These are phyloP conservation scores for Gorsachius goisagi DNA, from an alignment of 2,113 vertebrate species.

Conservation along the genomic window DNA sequence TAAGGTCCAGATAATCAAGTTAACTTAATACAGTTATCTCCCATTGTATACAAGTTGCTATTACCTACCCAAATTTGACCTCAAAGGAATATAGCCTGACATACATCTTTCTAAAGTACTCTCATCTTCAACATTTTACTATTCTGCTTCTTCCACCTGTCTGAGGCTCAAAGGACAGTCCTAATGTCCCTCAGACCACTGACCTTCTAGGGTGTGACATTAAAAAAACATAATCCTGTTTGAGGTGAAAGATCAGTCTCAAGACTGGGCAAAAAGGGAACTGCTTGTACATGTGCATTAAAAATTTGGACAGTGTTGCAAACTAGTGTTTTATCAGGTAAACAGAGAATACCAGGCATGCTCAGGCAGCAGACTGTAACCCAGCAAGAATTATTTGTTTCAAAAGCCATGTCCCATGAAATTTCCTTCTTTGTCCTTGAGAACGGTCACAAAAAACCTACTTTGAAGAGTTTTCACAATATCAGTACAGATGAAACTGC, in stretches of 20 bases:
- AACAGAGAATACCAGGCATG: neutral
- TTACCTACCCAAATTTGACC: neutral
- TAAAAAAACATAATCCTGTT: neutral
- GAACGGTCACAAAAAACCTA: neutral
- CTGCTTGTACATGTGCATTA: neutral
- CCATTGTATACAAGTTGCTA: neutral
- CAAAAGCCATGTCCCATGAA: neutral
- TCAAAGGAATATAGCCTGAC: neutral
- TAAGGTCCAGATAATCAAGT: neutral
- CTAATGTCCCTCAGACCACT: neutral
- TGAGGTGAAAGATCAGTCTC: neutral
- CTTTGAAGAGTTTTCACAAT: neutral
- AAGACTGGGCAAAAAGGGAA: neutral
- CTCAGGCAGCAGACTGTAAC: neutral
- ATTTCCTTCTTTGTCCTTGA: neutral
- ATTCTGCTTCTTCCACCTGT: neutral
- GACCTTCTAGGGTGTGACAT: neutral
- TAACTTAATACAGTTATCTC: neutral
- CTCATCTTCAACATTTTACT: neutral
- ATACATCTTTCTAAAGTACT: neutral
- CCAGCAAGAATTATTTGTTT: neutral
- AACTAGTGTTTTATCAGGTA: neutral
- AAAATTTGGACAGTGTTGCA: neutral
- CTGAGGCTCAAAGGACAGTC: neutral
- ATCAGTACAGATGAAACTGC: neutral